phyloP scores from a whole-genome alignment of 1,140 invertebrate genomes.

The Agrypnia vestita region DNA sequence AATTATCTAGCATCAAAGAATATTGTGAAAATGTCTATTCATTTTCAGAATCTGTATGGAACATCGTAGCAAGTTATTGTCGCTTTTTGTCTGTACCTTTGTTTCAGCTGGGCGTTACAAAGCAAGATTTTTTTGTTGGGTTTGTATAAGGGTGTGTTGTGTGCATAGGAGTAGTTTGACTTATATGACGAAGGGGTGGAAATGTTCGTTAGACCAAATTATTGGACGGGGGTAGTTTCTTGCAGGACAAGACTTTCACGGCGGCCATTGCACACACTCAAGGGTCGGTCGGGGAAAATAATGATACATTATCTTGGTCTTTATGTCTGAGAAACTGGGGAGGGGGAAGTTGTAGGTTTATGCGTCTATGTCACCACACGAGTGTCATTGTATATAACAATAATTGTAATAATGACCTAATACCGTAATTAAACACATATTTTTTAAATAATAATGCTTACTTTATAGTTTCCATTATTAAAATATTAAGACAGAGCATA shows the following conservation, averaged over 20 bases:
- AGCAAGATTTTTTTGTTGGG: not conserved
- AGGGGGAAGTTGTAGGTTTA: not conserved
- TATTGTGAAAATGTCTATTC: not conserved
- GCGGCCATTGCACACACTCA: slow-evolving; percentile 37
- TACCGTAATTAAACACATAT: too few species aligned
- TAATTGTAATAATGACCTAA: too few species aligned
- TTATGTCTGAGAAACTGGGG: slow-evolving; percentile 26
- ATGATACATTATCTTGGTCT: slow-evolving; percentile 43
- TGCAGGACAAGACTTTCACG: slow-evolving; percentile 18
- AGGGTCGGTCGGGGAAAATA: slow-evolving; percentile 11
- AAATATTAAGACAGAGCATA: too few species aligned
- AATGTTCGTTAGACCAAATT: slow-evolving; percentile 60
- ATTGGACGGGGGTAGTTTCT: slow-evolving; percentile 52
- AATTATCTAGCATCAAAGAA: not conserved
- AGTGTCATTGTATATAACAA: too few species aligned
- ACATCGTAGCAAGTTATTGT: not conserved
- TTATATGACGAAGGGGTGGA: slow-evolving; percentile 53
- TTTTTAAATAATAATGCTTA: too few species aligned
- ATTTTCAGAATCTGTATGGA: too few species aligned
- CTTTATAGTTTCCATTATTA: too few species aligned
- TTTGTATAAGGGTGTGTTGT: slow-evolving; percentile 19
- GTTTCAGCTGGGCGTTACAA: not conserved
- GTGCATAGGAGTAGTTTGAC: slow-evolving; percentile 23
- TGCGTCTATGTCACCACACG: too few species aligned
- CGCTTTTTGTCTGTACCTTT: not conserved